Conservation (phyloP, 1,140 invertebrate species). For the Tetramorium alpestre region DNA sequence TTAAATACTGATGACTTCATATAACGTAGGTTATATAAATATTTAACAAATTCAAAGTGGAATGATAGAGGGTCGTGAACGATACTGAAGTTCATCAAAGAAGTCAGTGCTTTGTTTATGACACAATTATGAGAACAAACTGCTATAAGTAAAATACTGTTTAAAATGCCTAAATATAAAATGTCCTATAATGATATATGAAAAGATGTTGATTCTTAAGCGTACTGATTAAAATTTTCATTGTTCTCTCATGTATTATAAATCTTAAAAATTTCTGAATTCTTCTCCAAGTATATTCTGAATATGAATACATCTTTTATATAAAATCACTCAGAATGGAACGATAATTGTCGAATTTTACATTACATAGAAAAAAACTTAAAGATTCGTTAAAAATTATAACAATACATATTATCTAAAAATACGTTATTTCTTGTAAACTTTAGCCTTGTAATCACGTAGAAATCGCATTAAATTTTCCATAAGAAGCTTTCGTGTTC, state of each 20-base stretch:
- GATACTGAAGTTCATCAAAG: background rate
- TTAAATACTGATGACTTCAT: background rate
- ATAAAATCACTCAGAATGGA: background rate
- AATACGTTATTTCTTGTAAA: background rate
- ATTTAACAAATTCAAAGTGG: slow-evolving; percentile 9
- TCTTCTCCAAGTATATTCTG: background rate
- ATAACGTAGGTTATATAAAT: background rate
- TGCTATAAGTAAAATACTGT: background rate
- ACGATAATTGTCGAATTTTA: background rate
- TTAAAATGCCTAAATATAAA: slow-evolving; percentile 13
- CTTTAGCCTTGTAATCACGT: background rate
- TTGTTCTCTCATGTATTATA: background rate
- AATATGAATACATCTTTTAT: background rate
- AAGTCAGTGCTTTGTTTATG: background rate
- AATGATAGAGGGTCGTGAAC: background rate
- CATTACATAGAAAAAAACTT: background rate
- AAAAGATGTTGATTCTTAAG: background rate
- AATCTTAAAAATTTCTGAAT: background rate
- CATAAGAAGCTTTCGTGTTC: background rate
- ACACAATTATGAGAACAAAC: background rate
- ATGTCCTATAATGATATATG: background rate
- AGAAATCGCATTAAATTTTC: slow-evolving; percentile 1
- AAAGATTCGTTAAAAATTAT: background rate
- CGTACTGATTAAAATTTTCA: background rate
- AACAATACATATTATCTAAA: background rate